A percentile compares a stretch with the other conserved stretches of the same genome.
phyloP scores from a whole-genome alignment of 2,888 invertebrate species.

The Athalia cordata region DNA sequence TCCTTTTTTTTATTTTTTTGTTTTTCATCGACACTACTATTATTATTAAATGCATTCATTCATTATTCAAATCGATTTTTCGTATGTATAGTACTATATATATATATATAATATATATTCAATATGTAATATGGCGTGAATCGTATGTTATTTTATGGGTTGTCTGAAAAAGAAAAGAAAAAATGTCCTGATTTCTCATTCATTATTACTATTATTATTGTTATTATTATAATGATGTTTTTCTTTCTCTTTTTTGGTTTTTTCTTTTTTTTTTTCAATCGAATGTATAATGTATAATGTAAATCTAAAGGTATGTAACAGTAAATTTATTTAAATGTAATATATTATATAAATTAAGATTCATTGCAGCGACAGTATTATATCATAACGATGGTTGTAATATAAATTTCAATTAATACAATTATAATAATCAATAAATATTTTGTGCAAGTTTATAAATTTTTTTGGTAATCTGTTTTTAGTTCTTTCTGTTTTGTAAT shows the following conservation, averaged over 20 bases:
- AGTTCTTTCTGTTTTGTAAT: too few species aligned
- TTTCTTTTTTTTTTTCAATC: background rate
- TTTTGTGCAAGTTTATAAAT: conserved; percentile 14
- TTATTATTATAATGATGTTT: background rate
- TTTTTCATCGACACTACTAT: too few species aligned
- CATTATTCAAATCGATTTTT: too few species aligned
- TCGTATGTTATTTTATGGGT: conserved; percentile 43
- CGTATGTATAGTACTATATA: too few species aligned
- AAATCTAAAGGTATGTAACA: conserved; percentile 5
- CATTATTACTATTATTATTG: background rate
- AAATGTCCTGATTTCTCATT: conserved; percentile 12
- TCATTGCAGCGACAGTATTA: too few species aligned
- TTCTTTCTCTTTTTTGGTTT: conserved; percentile 39
- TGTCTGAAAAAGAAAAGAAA: conserved; percentile 7
- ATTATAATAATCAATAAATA: conserved; percentile 3
- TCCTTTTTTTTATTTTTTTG: background rate
- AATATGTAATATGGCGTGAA: background rate
- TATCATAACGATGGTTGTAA: too few species aligned
- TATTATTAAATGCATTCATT: too few species aligned
- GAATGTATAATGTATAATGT: conserved; percentile 22
- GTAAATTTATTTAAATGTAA: background rate
- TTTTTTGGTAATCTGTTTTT: background rate
- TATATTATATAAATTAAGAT: conserved; percentile 15
- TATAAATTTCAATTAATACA: too few species aligned
- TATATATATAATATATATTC: too few species aligned